Base-by-base conservation (phyloP, 1,140 invertebrate genomes). In the Vanessa atalanta region DNA sequence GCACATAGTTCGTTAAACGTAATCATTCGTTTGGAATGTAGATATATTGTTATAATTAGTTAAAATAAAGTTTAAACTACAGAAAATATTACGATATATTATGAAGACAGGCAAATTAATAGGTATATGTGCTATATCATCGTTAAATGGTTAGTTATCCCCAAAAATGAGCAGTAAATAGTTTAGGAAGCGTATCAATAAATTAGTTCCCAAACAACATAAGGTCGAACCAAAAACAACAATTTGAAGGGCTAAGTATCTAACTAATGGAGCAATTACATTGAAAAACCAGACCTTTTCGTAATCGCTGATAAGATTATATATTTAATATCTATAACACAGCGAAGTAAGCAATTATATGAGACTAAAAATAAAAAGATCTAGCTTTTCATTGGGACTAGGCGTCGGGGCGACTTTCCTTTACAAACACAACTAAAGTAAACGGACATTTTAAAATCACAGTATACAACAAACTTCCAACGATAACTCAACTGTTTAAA, bases 221-320 rank as follows among this genome's bases (percentile, higher is more conserved):
- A 83, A 85, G 81, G 83, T 91, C 90, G 85, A 89, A 88, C 84
- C 78, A 83, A 85, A 85, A 88, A 86, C 77, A 82, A 77, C 73
- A 83, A 90, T 90, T 90, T 89, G 84, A 91, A 91, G 88, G 84
- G 78, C 90, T 91, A 92, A 89, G 88, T 87, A 77, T 88, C 87
- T 91, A 92, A 87, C 88, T 91, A 91, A 91, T 90, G 86, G 89
- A 91, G 88, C 88, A 88, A 89, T 87, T 85, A 86, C 79, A 85
- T 82, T 83, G 79, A 82, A 82, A 80, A 83, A 85, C 82, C 82
- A 89, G 89, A 90, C 83, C 87, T 89, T 89, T 88, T 84, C 87
- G 82, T 79, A 85, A 85, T 72, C 72, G 73, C 77, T 64, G 70
- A 70, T 71, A 76, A 73, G 68, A 79, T 65, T 71, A 76, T 79